These are phyloP conservation scores for Phlogophora meticulosa DNA, from an alignment of 2,888 invertebrate genomes.

Conservation along the genomic window DNA sequence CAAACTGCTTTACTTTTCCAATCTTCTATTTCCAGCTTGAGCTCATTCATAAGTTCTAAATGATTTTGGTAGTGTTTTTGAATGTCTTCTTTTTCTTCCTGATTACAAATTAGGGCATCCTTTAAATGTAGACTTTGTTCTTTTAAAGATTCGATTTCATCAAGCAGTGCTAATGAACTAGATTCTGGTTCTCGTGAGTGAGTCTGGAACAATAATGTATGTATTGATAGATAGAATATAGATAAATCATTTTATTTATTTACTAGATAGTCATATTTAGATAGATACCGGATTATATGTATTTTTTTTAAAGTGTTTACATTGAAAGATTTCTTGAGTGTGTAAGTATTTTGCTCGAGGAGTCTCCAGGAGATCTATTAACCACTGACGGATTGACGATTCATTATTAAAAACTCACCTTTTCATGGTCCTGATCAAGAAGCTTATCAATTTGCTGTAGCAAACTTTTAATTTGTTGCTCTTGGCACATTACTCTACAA, in stretches of 20 bases:
- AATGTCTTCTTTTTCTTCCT: constrained; percentile 82
- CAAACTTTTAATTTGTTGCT: constrained; percentile 90
- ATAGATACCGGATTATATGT: no score
- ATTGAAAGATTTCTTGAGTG: not conserved
- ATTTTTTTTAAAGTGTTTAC: no score
- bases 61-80: constrained; percentile 80
- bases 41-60: constrained; percentile 78
- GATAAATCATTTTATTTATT: no score
- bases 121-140: constrained; percentile 81
- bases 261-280: no score
- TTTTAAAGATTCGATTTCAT: constrained; percentile 82
- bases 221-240: no score
- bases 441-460: constrained; percentile 89
- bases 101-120: constrained; percentile 77
- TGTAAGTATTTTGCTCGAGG: not conserved
- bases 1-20: constrained; percentile 79
- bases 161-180: constrained; percentile 73
- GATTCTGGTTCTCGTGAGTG: constrained; percentile 66
- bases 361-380: not conserved
- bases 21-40: constrained; percentile 81
- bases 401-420: constrained; percentile 63
- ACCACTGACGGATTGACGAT: not conserved
- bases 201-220: constrained; percentile 43
- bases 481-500: constrained; percentile 90
- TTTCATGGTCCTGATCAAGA: constrained; percentile 78